Percentiles rank a stretch among this genome's conserved stretches.
These are phyloP conservation scores for Ellobius talpinus DNA, from an alignment of 2,113 vertebrate species.

Conservation along the genomic window DNA sequence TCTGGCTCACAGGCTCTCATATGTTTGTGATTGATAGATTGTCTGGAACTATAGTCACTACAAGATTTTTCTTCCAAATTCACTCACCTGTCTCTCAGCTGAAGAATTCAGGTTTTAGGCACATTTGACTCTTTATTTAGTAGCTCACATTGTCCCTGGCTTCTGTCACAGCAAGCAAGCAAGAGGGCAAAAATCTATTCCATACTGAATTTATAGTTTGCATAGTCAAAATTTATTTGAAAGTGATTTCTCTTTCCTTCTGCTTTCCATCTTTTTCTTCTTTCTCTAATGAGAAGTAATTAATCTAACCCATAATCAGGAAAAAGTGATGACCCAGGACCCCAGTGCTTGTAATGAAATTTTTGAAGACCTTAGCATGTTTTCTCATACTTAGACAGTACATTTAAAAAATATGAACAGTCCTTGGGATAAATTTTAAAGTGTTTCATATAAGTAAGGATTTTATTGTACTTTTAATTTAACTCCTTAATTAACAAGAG, in stretches of 20 bases:
- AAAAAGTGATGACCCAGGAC: background rate
- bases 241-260: background rate
- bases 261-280: background rate
- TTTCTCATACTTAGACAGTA: background rate
- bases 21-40: background rate
- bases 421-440: background rate
- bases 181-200: background rate
- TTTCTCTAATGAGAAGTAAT: background rate
- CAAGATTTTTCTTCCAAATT: background rate
- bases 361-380: background rate
- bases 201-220: background rate
- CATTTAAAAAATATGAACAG: background rate
- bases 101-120: background rate
- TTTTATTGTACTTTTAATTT: slow-evolving; percentile 26
- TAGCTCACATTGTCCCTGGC: background rate
- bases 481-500: slow-evolving; percentile 11
- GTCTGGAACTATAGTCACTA: background rate
- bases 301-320: background rate
- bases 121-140: background rate
- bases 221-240: slow-evolving; percentile 33
- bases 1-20: background rate
- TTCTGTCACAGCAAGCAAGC: background rate
- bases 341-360: background rate
- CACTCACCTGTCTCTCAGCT: background rate
- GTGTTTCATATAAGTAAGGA: background rate